Conservation (phyloP, 2,113 vertebrate species). For the Gavialis gangeticus region DNA sequence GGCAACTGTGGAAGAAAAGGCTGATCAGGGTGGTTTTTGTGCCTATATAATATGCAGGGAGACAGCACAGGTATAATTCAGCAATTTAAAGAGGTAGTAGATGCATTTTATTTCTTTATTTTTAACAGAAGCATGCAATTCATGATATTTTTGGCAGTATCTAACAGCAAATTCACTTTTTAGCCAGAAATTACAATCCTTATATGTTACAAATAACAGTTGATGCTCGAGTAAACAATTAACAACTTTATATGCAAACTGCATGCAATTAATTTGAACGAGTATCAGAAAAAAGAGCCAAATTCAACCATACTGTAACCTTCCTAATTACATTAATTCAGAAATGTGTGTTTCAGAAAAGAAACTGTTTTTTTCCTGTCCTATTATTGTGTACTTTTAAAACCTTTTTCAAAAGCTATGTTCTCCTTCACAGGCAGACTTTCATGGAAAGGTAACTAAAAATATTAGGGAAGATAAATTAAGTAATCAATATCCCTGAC, state of each 20-base stretch:
- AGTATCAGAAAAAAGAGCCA: not conserved
- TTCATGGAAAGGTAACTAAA: not conserved
- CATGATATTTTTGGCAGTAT: not conserved
- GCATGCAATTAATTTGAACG: not conserved
- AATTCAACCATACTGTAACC: not conserved
- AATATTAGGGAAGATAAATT: not conserved
- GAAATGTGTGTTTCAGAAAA: not conserved
- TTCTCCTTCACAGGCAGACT: not conserved
- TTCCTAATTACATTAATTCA: not conserved
- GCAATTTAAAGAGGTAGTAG: not conserved
- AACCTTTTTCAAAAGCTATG: fast-evolving
- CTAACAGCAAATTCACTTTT: not conserved
- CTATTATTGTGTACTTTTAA: not conserved
- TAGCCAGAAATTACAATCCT: not conserved
- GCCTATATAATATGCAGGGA: not conserved
- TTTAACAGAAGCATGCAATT: fast-evolving
- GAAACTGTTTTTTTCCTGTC: not conserved
- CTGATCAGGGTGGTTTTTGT: not conserved
- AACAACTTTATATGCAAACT: not conserved
- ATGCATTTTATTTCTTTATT: not conserved
- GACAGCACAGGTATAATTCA: not conserved
- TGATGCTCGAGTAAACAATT: not conserved
- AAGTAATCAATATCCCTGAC: not conserved
- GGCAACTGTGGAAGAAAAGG: not conserved
- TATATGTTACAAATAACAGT: not conserved